Evolutionary conservation across 2,888 invertebrate species (phyloP).

Genomic region (Galeopsomyia nigrocyanea): DNA sequence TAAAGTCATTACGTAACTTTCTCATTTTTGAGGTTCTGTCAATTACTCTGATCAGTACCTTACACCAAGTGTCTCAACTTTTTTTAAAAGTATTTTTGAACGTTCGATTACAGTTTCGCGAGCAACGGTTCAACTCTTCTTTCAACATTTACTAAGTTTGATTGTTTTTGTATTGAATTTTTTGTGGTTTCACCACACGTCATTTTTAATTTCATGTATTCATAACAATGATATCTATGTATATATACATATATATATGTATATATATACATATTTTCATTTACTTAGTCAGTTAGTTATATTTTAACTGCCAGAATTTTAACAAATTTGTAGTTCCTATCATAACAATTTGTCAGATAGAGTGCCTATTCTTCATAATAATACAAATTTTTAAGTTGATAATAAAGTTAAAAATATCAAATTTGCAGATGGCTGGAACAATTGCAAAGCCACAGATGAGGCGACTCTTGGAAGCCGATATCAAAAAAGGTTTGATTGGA

Average conservation of each 20-base stretch:
- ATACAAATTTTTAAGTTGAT: background rate
- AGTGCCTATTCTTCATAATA: background rate
- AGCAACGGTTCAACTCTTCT: too few species aligned
- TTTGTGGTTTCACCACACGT: too few species aligned
- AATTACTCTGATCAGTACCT: background rate
- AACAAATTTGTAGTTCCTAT: too few species aligned
- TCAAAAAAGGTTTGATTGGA: conserved; percentile 73
- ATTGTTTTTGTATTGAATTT: too few species aligned
- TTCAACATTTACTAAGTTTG: too few species aligned
- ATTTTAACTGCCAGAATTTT: too few species aligned
- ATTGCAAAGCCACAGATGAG: conserved; percentile 77
- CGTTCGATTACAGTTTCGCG: too few species aligned
- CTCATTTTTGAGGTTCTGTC: conserved; percentile 28
- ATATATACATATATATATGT: background rate
- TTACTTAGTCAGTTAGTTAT: background rate
- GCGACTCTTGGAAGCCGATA: conserved; percentile 76
- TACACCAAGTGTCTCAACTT: too few species aligned
- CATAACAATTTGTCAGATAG: too few species aligned
- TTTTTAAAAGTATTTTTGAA: too few species aligned
- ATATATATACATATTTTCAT: background rate
- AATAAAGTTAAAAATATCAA: conserved; percentile 10
- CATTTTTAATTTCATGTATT: too few species aligned
- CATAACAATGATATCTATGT: background rate
- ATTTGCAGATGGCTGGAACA: conserved; percentile 55
- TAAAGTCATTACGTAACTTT: conserved; percentile 38